phyloP scores from a whole-genome alignment of 2,113 vertebrate genomes.

The Galemys pyrenaicus region DNA sequence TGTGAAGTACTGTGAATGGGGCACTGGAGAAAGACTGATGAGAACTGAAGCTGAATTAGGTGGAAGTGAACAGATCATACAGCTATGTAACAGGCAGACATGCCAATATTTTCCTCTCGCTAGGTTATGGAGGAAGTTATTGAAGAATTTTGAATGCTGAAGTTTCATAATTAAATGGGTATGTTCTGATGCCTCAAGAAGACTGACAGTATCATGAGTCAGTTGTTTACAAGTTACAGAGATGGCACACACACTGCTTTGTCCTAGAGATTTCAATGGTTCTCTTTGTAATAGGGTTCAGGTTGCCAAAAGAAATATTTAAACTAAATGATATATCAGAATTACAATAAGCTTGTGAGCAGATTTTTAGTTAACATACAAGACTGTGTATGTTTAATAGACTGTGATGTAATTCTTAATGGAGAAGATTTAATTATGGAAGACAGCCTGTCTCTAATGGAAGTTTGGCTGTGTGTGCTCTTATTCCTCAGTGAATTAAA shows the following conservation, averaged over 20 bases:
- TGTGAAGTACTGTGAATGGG: neutral
- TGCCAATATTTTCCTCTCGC: neutral
- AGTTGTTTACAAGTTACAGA: slow-evolving; percentile 49
- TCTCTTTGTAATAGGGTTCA: slow-evolving; percentile 2
- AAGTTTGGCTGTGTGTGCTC: slow-evolving; percentile 50
- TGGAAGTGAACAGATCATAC: neutral
- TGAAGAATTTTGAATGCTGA: slow-evolving; percentile 34
- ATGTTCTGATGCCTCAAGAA: slow-evolving; percentile 8
- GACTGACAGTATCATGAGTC: slow-evolving; percentile 44
- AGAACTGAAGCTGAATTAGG: neutral
- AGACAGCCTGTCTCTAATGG: slow-evolving; percentile 23
- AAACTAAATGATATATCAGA: slow-evolving; percentile 34
- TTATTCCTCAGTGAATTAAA: slow-evolving; percentile 33
- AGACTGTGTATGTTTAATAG: slow-evolving; percentile 52
- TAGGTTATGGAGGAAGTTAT: neutral
- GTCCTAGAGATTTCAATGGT: slow-evolving; percentile 46
- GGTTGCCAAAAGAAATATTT: slow-evolving; percentile 54
- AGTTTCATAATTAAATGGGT: neutral
- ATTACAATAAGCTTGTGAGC: slow-evolving; percentile 17
- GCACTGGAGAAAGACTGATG: neutral
- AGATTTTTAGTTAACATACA: slow-evolving; percentile 29
- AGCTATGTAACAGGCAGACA: neutral
- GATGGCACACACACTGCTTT: slow-evolving; percentile 33
- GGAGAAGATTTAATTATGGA: slow-evolving; percentile 57
- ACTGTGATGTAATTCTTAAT: slow-evolving; percentile 48